A percentile compares a stretch with the other conserved stretches of the same genome.
Evolutionary conservation across 2,113 vertebrate species (phyloP).

Genomic region (Ceyx cyanopectus): DNA sequence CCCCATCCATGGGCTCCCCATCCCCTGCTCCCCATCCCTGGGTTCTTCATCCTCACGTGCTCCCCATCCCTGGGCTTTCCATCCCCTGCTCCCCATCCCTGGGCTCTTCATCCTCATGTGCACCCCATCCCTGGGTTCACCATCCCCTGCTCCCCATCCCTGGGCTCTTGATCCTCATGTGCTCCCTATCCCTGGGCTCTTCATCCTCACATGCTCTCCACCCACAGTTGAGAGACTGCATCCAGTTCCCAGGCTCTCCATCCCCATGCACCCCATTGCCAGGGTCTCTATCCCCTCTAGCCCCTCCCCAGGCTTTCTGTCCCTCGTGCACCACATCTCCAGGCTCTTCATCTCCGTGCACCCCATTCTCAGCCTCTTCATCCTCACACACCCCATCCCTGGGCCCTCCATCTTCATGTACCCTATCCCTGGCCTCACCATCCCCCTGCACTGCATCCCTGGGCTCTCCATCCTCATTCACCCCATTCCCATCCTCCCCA

Average conservation of each 20-base stretch:
- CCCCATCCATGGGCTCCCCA: too few species aligned
- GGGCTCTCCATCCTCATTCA: too few species aligned
- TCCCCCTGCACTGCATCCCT: not conserved
- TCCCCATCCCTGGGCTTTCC: not conserved
- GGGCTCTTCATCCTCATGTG: too few species aligned
- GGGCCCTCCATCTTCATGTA: not conserved
- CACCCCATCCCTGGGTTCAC: too few species aligned
- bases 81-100: accelerated
- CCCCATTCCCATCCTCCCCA: not conserved
- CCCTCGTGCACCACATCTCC: accelerated
- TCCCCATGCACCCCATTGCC: too few species aligned
- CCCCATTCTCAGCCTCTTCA: not conserved
- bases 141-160: too few species aligned
- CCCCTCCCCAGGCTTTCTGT: not conserved
- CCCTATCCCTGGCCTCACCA: not conserved
- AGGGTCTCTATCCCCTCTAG: too few species aligned
- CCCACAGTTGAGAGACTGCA: too few species aligned
- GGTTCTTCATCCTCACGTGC: too few species aligned
- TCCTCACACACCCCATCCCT: too few species aligned
- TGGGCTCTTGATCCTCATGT: not conserved
- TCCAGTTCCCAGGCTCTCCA: not conserved
- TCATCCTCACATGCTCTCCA: too few species aligned
- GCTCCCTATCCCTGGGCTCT: not conserved
- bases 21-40: too few species aligned
- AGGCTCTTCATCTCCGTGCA: not conserved